These are phyloP conservation scores for Drosophila pseudotalamancana DNA, from an alignment of 2,888 invertebrate genomes.

Conservation along the genomic window DNA sequence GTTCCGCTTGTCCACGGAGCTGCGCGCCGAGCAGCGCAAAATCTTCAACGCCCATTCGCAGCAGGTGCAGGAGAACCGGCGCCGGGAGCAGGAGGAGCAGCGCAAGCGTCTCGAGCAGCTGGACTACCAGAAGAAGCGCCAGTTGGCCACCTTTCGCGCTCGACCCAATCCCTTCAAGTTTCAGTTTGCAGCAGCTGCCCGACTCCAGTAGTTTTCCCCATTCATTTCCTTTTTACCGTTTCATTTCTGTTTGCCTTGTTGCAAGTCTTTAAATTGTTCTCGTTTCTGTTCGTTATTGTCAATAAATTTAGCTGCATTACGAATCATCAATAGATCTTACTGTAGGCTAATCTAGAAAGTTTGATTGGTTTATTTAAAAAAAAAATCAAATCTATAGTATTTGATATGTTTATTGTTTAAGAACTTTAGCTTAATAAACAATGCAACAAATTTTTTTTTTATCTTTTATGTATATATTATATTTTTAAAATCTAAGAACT, in stretches of 20 bases:
- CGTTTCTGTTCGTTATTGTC: neutral
- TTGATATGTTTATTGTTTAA: too few species aligned
- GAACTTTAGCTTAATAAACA: too few species aligned
- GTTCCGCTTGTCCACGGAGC: slow-evolving; percentile 50
- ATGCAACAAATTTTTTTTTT: too few species aligned
- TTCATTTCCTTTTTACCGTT: slow-evolving; percentile 2
- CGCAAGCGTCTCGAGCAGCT: slow-evolving; percentile 29
- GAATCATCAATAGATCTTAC: neutral
- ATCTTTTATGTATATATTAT: too few species aligned
- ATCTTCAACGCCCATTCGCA: slow-evolving; percentile 42
- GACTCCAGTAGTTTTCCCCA: neutral
- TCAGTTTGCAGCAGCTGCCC: neutral
- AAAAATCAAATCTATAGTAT: too few species aligned
- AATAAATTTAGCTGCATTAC: neutral
- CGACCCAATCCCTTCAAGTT: slow-evolving; percentile 55
- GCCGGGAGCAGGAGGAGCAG: slow-evolving; percentile 32
- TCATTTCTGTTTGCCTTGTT: neutral
- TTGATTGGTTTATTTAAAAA: too few species aligned
- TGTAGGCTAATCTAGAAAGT: too few species aligned
- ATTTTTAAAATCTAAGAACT: too few species aligned
- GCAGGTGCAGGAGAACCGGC: slow-evolving; percentile 38
- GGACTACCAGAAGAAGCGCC: slow-evolving; percentile 42
- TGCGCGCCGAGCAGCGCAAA: slow-evolving; percentile 60
- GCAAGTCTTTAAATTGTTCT: slow-evolving; percentile 3
- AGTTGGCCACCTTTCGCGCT: slow-evolving; percentile 55